Base-by-base conservation (phyloP, 2,888 invertebrate species). In the Helobdella robusta region DNA sequence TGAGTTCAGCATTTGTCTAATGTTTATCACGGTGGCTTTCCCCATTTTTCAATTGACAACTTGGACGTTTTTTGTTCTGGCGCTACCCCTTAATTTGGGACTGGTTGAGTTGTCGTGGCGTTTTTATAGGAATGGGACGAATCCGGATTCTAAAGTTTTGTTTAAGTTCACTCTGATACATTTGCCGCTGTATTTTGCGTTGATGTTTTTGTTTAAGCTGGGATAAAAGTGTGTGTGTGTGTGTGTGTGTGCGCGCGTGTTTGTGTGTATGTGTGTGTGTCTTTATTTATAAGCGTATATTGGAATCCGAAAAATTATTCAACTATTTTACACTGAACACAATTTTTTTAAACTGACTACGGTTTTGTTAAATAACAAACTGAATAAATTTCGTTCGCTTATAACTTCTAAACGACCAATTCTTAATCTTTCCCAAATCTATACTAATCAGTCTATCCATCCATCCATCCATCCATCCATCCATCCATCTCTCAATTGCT, bases 121-220 rank as follows among this genome's bases (percentile, higher is more conserved):
- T 50, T 80, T 79, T 65, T 87, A 93, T 77, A 83, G 87, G 75
- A 85, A 91, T 74, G 89, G 91, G 0, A 91, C 93, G 76, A 91
- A 92, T 77, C 85, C 86, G 54, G 88, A 87, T 75, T 93, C 95
- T 0, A 84, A 94, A 60, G 91, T 89, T 77, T 83, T 98, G 54
- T 98, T 98, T 78, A 84, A 89, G 68, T 95, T 89, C 82, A 93
- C 91, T 8, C 82, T 98, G 54, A 80, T 94, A 68, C 94, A 98
- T 80, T 82, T 98, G 68, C 97, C 97, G 25, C 82, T 40, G 11
- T 40, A 40, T 40, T 15, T 40, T 40, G n/a, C 11, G n/a, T 40
- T 40, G 11, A 40, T 40, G n/a, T 15, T n/a, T n/a, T n/a, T 40
- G 44, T 40, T 15, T 40, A 11, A 40, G 44, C n/a, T 18, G 11